Base-by-base conservation (phyloP, 2,888 invertebrate genomes). In the Neoscelio sp. region DNA sequence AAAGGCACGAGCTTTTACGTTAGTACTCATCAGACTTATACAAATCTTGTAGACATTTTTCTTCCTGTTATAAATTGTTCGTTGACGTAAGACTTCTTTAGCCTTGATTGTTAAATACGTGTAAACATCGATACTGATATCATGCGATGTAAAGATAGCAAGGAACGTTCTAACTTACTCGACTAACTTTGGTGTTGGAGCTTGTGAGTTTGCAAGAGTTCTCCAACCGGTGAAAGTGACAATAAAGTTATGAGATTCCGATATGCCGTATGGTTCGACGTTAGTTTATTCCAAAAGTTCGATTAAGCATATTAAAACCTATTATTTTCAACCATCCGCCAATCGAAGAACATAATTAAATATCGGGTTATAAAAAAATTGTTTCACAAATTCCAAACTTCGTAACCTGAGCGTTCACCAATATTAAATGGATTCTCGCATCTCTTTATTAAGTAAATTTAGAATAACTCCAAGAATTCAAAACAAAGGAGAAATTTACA, bases 191-290 rank as follows among this genome's bases (percentile, higher is more conserved):
- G 71, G 50, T 62, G 64, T 64, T 62, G 73, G 56, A 60, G 65
- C 76, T 78, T 74, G 70, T 64, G 76, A 82, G 80, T 78, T 80
- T 42, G 78, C 75, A 80, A 78, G 65, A 82, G 80, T 80, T 82
- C 80, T 76, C 65, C 67, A 70, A 65, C 71, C 54, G 71, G 82
- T 78, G 68, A 82, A 83, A 82, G 77, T 75, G 79, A 76, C 76
- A 70, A 77, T 78, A 70, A 77, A 80, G 80, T 79, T 73, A 81
- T 76, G 79, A 80, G 74, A 79, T 70, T 78, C 68, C 74, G 78
- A 65, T 78, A 80, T 80, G 71, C 65, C 50, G 35, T 52, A 46
- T 46, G 70, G 56, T 54, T 38, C 38, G 42, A 56, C 71, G 67
- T 75, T 71, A 70, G 67, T 71, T 77, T 52, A 56, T 60, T 74